Base-by-base conservation (phyloP, 2,113 vertebrate genomes). In the Equus przewalskii region DNA sequence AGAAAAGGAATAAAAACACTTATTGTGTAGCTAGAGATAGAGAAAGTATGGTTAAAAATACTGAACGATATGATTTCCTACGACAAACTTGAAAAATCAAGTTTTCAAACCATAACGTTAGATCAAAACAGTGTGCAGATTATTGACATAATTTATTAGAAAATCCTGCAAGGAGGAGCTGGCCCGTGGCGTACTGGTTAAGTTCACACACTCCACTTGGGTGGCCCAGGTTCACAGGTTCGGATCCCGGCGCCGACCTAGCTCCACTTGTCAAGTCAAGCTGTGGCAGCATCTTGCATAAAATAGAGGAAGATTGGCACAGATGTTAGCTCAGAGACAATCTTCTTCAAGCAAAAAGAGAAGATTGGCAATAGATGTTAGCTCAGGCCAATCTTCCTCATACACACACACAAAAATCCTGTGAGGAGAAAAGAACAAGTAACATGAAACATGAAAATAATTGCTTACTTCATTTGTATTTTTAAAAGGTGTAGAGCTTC, bases 381-480 rank as follows among this genome's bases (percentile, higher is more conserved):
- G 36, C 36, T 41, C 36, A 41, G 36, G 36, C 36, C 36, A 41
- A 41, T 41, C 36, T 41, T 41, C 36, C 36, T 41, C 36, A 41
- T 41, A 41, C 36, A 41, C 36, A 41, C 36, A 41, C 36, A 41
- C 36, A 41, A 41, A 91, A 98, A 94, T 93, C 90, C 13, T 60
- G 6, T 41, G n/a, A 93, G 22, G 21, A 62, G 81, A 90, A 97
- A 89, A 96, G 84, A 72, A 95, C 30, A 44, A 56, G 13, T 78
- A 94, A 92, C 1, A 79, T 90, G 46, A 93, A 73, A 94, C 16
- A 88, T 89, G 18, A 94, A 90, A 44, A 88, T 67, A 98, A 70
- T 80, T 79, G 65, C 95, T 98, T 97, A 76, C 56, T 97, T 72
- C 1, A 46, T 62, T 96, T 72, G n/a, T 94, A 49, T 73, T 60